A percentile compares a stretch with the other conserved stretches of the same genome.
These are phyloP conservation scores for Steromphala cineraria DNA, from an alignment of 2,888 invertebrate species.

Conservation along the genomic window DNA sequence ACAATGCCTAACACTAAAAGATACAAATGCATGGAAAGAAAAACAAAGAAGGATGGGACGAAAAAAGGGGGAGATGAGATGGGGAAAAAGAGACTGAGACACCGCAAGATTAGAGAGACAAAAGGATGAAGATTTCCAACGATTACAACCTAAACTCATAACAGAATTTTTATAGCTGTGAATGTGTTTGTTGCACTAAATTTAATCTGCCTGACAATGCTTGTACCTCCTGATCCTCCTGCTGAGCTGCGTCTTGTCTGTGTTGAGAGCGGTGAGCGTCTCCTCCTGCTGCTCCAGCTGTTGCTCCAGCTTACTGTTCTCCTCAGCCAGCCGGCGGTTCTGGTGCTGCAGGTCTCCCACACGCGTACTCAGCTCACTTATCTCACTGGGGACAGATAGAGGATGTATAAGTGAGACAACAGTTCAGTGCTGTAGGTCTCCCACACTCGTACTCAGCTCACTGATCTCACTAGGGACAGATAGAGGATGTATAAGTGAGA, in stretches of 20 bases:
- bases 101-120: too few species aligned
- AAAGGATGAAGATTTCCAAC: too few species aligned
- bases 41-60: too few species aligned
- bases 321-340: slow-evolving; percentile 53
- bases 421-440: slow-evolving; percentile 54
- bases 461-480: slow-evolving; percentile 34
- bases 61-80: too few species aligned
- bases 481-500: too few species aligned
- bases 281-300: slow-evolving; percentile 62
- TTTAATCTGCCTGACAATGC: not conserved
- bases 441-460: slow-evolving; percentile 47
- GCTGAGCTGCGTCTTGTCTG: slow-evolving; percentile 40
- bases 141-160: too few species aligned
- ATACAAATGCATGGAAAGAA: too few species aligned
- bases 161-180: too few species aligned
- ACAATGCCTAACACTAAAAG: too few species aligned
- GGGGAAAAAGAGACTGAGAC: too few species aligned
- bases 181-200: too few species aligned
- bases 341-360: slow-evolving; percentile 53
- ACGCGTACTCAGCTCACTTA: slow-evolving; percentile 42
- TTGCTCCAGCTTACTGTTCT: slow-evolving; percentile 49
- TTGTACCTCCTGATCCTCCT: slow-evolving; percentile 55
- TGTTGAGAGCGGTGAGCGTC: slow-evolving; percentile 30
- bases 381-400: slow-evolving; percentile 33
- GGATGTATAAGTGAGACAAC: not conserved